A percentile compares a stretch with the other conserved stretches of the same genome.
Conservation (phyloP, 1,140 invertebrate genomes). For the Drosophila neocordata region DNA sequence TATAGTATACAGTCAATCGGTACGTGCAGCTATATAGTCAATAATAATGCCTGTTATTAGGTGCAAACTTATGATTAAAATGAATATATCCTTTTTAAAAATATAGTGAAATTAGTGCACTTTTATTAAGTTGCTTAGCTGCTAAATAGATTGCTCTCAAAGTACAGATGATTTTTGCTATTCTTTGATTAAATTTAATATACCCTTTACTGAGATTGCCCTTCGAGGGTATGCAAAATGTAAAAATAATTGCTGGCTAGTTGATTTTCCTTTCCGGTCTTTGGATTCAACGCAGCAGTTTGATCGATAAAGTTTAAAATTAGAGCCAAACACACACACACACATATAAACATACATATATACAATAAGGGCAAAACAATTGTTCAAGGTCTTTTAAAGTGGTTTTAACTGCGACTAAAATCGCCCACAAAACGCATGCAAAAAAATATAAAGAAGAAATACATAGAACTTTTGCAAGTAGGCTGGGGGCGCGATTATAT, state of each 20-base stretch:
- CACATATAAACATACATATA: background rate
- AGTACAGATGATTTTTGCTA: too few species aligned
- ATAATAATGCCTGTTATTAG: too few species aligned
- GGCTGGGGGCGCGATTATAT: background rate
- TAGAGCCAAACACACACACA: conserved; percentile 33
- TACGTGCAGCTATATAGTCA: too few species aligned
- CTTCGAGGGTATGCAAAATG: background rate
- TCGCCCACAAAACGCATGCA: background rate
- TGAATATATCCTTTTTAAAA: too few species aligned
- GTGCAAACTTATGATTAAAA: too few species aligned
- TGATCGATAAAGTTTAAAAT: conserved; percentile 59
- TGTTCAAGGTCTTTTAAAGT: conserved; percentile 9
- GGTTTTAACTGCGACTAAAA: conserved; percentile 25
- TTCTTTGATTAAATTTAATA: background rate
- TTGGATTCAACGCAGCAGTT: conserved; percentile 42
- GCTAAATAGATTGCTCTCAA: too few species aligned
- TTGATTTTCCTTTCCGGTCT: conserved; percentile 32
- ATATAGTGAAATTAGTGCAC: too few species aligned
- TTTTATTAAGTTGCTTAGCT: too few species aligned
- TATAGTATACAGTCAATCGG: too few species aligned
- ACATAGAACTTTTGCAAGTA: too few species aligned
- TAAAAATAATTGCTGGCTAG: conserved; percentile 17
- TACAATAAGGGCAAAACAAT: background rate
- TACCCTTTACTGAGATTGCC: background rate
- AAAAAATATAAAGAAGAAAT: background rate